Base-by-base conservation (phyloP, 2,888 invertebrate genomes). In the Suillia variegata region DNA sequence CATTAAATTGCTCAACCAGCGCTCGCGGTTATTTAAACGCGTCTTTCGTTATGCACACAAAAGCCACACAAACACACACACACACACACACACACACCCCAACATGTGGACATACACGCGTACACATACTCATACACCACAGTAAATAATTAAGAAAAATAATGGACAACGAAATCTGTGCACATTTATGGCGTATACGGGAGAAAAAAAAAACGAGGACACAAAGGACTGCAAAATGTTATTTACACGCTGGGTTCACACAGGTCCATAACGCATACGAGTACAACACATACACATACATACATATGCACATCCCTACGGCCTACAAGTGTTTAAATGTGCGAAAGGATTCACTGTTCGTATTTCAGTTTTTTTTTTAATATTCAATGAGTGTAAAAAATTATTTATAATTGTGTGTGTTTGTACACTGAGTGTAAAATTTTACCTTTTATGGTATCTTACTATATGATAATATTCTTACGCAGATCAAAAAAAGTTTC, bases 321-420 rank as follows among this genome's bases (percentile, higher is more conserved):
- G 26, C 26, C 26, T 26, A 26, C 26, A 10, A 26, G 38, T n/a
- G 38, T 38, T 8, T 38, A 4, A 8, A 38, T 38, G 38, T 5
- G 38, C 6, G n/a, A 38, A 38, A 38, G 38, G 38, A 38, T 38
- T 13, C 38, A 12, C 13, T 38, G 38, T 38, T 8, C 38, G n/a
- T 38, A 26, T 38, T 38, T 8, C 31, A 5, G 31, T 31, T 12
- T n/a, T n/a, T n/a, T n/a, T n/a, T n/a, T 26, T 70, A 67, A 67
- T 71, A 70, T 76, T 75, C 70, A 76, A 75, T 71, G 74, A 65
- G 75, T 70, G 71, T 74, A 73, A 70, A 71, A 71, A 70, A 68
- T 74, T 59, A 63, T 62, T 64, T 66, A 64, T 67, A 65, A 72
- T 70, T 70, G 63, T 62, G 58, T 64, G 66, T 62, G 61, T 42